phyloP scores from a whole-genome alignment of 2,113 vertebrate genomes.

The Noturus placidus region DNA sequence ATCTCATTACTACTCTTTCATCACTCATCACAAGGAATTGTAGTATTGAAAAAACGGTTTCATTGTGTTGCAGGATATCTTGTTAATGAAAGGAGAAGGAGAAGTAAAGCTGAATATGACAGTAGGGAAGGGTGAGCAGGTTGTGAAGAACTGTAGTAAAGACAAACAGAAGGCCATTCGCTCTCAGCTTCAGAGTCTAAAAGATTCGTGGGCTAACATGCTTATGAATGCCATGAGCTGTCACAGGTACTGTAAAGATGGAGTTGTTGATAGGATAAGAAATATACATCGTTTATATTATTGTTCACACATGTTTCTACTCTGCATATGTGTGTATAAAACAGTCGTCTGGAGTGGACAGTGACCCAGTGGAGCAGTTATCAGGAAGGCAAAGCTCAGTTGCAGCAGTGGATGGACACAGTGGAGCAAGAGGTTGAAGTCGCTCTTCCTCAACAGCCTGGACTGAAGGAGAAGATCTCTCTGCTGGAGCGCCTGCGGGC shows the following conservation, averaged over 20 bases:
- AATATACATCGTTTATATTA: neutral
- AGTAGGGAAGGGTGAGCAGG: constrained; percentile 92
- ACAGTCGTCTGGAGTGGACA: constrained; percentile 86
- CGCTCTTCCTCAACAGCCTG: constrained; percentile 80
- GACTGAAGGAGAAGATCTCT: constrained; percentile 87
- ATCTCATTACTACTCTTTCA: neutral
- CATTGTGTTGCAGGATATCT: constrained; percentile 79
- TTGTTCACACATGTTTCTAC: neutral
- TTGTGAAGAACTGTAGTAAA: constrained; percentile 80
- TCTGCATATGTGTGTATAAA: constrained; percentile 21
- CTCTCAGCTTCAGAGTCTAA: constrained; percentile 80
- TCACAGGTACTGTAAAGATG: constrained; percentile 77
- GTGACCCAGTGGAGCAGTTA: constrained; percentile 87
- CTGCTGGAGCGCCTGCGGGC: constrained; percentile 84
- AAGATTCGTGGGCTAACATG: constrained; percentile 82
- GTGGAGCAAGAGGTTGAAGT: constrained; percentile 81
- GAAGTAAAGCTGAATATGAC: constrained; percentile 96
- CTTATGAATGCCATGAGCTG: constrained; percentile 79
- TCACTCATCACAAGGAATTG: neutral
- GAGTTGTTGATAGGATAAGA: no score
- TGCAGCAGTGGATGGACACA: constrained; percentile 93
- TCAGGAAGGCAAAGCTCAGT: constrained; percentile 80
- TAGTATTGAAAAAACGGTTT: neutral
- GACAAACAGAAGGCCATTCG: constrained; percentile 84
- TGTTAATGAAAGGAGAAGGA: constrained; percentile 93